Base-by-base conservation (phyloP, 2,888 invertebrate genomes). In the Eilema caniola region DNA sequence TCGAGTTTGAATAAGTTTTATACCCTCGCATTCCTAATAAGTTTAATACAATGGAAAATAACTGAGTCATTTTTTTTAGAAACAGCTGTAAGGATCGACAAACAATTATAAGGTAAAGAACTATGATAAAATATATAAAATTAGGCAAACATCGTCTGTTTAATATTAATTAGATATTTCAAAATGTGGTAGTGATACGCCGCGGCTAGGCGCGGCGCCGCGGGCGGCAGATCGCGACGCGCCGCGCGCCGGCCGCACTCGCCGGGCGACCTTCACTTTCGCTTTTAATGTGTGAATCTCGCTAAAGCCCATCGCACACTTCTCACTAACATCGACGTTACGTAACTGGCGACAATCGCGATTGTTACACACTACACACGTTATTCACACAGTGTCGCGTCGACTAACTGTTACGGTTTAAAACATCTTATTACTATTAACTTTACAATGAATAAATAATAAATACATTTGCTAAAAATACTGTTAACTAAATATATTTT, bases 181-280 rank as follows among this genome's bases (percentile, higher is more conserved):
- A 73, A 82, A 82, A 81, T 60, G 67, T 31, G 65, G 31, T 61
- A 37, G 66, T 64, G 70, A 74, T 69, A 56, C 61, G 16, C 41
- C 62, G 62, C 11, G 61, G 23, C 25, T 4, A 59, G 31, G 59
- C 57, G 64, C 63, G 31, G 10, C 24, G 64, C 24, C 63, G 67
- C 70, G 64, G 66, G 25, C 71, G 63, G 62, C 62, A 62, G n/a
- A 62, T 57, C 14, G 41, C 60, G 61, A 23, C 62, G 28, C 33
- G 61, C 72, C 67, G 62, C 75, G 73, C 77, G 69, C 75, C 75
- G 71, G 77, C 75, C 76, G 72, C 79, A 79, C 81, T 80, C 83
- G 76, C 64, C 74, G 72, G 47, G 73, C 83, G 89, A 85, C 90
- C 90, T 90, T 90, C 90, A 89, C 90, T 90, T 90, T 90, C 90